A percentile compares a stretch with the other conserved stretches of the same genome.
These are phyloP conservation scores for Portevinia maculata DNA, from an alignment of 2,888 invertebrate genomes.

Conservation along the genomic window DNA sequence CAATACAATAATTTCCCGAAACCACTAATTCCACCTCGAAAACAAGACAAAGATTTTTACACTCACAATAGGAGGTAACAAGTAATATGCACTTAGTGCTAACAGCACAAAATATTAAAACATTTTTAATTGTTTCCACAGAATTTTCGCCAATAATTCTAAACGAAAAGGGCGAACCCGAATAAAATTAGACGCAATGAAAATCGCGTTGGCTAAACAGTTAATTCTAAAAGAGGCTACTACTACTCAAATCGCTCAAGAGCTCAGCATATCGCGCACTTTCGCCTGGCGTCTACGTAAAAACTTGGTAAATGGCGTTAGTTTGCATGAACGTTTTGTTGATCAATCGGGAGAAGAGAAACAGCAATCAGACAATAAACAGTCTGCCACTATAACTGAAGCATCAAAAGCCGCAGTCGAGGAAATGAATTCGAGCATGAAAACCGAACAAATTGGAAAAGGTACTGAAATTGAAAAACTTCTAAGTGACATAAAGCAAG, in stretches of 20 bases:
- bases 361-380: constrained; percentile 34
- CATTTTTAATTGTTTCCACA: constrained; percentile 24
- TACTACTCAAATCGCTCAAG: constrained; percentile 81
- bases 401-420: constrained; percentile 23
- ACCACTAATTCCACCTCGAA: constrained; percentile 76
- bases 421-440: constrained; percentile 55
- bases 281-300: constrained; percentile 82
- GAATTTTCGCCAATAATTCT: constrained; percentile 75
- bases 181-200: constrained; percentile 81
- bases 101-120: constrained; percentile 12
- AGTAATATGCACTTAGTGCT: not conserved
- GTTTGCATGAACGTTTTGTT: constrained; percentile 81
- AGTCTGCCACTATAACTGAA: constrained; percentile 16
- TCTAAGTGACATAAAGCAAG: constrained; percentile 45
- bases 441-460: constrained; percentile 68
- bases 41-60: constrained; percentile 79
- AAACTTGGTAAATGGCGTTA: constrained; percentile 81
- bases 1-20: constrained; percentile 82
- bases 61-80: constrained; percentile 80
- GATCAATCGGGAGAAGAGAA: constrained; percentile 78
- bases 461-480: constrained; percentile 46
- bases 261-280: constrained; percentile 81
- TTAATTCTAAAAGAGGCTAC: constrained; percentile 81
- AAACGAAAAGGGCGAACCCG: constrained; percentile 82
- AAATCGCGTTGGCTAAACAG: constrained; percentile 81